phyloP scores from a whole-genome alignment of 2,888 invertebrate genomes.

The Lottia scabra region DNA sequence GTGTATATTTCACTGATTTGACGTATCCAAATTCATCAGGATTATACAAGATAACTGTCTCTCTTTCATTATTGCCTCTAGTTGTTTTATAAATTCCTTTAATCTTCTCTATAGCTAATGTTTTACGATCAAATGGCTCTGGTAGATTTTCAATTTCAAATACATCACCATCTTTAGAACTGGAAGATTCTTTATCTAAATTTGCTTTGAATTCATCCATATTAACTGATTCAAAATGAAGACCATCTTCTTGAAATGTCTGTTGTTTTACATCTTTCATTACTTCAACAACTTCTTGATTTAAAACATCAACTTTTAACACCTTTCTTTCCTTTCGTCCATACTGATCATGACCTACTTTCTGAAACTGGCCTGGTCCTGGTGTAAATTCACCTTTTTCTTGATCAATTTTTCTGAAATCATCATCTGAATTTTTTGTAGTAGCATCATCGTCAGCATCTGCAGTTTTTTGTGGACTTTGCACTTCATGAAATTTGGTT shows the following conservation, averaged over 20 bases:
- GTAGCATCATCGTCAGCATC: no score
- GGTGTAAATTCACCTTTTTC: not conserved
- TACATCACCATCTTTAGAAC: conserved; percentile 4
- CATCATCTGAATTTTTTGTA: no score
- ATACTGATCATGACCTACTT: not conserved
- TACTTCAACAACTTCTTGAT: not conserved
- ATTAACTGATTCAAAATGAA: not conserved
- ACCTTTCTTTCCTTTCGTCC: not conserved
- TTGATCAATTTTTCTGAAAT: not conserved
- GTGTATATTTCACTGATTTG: conserved; percentile 27
- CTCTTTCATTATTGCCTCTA: conserved; percentile 20
- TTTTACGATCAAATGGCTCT: conserved; percentile 20
- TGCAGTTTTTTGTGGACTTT: no score
- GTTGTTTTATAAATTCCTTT: conserved; percentile 18
- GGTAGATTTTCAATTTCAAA: conserved; percentile 18
- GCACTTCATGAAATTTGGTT: no score
- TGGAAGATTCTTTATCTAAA: not conserved
- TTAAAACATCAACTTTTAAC: not conserved
- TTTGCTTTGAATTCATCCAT: not conserved
- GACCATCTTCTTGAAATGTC: not conserved
- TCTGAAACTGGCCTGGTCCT: not conserved
- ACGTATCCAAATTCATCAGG: conserved; percentile 30
- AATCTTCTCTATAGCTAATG: conserved; percentile 19
- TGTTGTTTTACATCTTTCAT: not conserved
- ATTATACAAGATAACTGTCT: conserved; percentile 28